phyloP scores from a whole-genome alignment of 2,113 vertebrate species.

The Lepus timidus region DNA sequence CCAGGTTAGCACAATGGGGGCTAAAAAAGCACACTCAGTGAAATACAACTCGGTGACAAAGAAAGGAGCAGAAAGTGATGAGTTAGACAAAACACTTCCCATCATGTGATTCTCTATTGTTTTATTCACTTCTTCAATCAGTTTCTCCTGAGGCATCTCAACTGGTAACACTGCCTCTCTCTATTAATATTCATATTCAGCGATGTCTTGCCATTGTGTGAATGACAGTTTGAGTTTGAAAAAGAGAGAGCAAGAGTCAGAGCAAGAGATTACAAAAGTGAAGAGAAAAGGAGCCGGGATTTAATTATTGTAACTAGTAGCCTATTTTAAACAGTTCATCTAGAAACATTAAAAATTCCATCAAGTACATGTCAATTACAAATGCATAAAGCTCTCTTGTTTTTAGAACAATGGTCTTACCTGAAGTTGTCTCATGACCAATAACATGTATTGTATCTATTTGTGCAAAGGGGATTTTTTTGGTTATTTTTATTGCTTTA shows the following conservation, averaged over 20 bases:
- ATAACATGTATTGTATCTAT: neutral
- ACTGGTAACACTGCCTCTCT: neutral
- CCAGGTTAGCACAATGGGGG: slow-evolving; percentile 29
- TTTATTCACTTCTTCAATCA: slow-evolving; percentile 45
- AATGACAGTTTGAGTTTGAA: slow-evolving; percentile 60
- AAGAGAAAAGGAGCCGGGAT: slow-evolving; percentile 40
- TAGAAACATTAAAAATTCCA: neutral
- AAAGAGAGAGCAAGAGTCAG: neutral
- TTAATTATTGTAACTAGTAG: slow-evolving; percentile 35
- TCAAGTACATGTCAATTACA: neutral
- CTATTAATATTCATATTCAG: slow-evolving; percentile 60
- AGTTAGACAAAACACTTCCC: slow-evolving; percentile 59
- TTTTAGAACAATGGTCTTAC: neutral
- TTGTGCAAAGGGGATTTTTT: neutral
- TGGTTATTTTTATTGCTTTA: too few species aligned
- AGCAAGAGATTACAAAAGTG: slow-evolving; percentile 15
- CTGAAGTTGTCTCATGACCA: neutral
- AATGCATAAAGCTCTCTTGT: neutral
- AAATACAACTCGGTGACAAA: slow-evolving; percentile 62
- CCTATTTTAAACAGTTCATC: neutral
- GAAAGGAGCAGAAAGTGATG: slow-evolving; percentile 54
- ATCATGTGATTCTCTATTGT: neutral
- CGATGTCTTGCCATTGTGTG: slow-evolving; percentile 44
- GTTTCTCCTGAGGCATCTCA: slow-evolving; percentile 6
- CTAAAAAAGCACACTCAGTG: neutral